phyloP scores from a whole-genome alignment of 2,113 vertebrate genomes.

The Haplotaxodon microlepis region DNA sequence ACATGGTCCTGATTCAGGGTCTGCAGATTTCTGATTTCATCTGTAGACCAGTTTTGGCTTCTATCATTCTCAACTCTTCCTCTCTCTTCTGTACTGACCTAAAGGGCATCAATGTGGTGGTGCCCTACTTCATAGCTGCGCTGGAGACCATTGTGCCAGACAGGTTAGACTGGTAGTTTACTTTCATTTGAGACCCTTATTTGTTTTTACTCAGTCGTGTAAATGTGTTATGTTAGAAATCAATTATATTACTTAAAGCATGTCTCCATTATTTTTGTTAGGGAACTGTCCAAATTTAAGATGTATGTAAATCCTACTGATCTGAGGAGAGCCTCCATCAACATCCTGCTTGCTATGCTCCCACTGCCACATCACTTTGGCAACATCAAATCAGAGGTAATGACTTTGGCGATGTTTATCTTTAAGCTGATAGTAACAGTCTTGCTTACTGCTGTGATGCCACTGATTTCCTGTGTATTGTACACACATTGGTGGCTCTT shows the following conservation, averaged over 20 bases:
- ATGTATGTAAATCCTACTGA: slow-evolving; percentile 93
- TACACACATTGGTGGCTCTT: not conserved
- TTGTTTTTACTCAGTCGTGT: not conserved
- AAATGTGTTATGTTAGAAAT: not conserved
- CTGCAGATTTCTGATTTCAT: slow-evolving; percentile 93
- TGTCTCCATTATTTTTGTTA: slow-evolving; percentile 29
- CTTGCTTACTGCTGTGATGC: not conserved
- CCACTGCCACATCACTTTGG: slow-evolving; percentile 96
- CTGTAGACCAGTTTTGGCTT: slow-evolving; percentile 90
- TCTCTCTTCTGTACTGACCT: slow-evolving; percentile 94
- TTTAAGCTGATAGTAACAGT: not conserved
- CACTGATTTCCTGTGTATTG: not conserved
- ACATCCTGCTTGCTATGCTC: slow-evolving; percentile 89
- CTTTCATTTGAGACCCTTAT: not conserved
- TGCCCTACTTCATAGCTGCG: slow-evolving; percentile 95
- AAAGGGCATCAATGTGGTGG: slow-evolving; percentile 92
- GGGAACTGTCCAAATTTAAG: slow-evolving; percentile 96
- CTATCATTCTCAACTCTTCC: slow-evolving; percentile 92
- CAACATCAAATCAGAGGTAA: slow-evolving; percentile 91
- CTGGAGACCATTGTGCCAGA: slow-evolving; percentile 94
- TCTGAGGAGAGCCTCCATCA: slow-evolving; percentile 91
- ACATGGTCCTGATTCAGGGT: slow-evolving; percentile 98
- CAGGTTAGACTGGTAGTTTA: slow-evolving; percentile 69
- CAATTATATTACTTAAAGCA: not conserved
- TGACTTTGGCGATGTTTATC: not conserved